Evolutionary conservation across 2,113 vertebrate genomes (phyloP).

Genomic region (Edolisoma coerulescens): DNA sequence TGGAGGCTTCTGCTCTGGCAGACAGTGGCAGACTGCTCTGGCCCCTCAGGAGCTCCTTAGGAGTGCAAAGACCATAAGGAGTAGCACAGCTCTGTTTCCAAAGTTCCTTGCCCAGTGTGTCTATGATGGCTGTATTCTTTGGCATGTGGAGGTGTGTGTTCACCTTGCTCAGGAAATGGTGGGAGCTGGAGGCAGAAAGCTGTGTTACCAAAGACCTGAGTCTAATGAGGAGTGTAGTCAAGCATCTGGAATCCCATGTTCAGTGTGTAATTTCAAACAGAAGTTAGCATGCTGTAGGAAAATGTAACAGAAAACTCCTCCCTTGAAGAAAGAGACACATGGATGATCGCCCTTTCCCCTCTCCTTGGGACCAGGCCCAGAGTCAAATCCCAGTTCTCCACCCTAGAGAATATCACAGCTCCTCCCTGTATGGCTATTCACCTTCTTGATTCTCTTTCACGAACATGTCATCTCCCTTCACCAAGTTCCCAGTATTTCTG

Average conservation of each 20-base stretch:
- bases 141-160: background rate
- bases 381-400: background rate
- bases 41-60: background rate
- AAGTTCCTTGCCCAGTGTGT: background rate
- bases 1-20: background rate
- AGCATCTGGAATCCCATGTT: background rate
- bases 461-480: background rate
- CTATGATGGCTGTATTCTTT: background rate
- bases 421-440: accelerated
- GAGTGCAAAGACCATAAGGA: background rate
- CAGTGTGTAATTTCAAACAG: background rate
- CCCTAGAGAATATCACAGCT: background rate
- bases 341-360: accelerated
- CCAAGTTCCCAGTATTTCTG: background rate
- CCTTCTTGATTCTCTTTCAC: background rate
- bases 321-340: background rate
- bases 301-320: background rate
- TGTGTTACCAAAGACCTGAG: background rate
- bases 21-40: background rate
- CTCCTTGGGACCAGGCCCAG: background rate
- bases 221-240: background rate
- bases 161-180: background rate
- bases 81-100: background rate
- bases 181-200: background rate
- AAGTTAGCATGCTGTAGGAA: background rate